Conservation (phyloP, 2,888 invertebrate species). For the Cheilosia grossa region DNA sequence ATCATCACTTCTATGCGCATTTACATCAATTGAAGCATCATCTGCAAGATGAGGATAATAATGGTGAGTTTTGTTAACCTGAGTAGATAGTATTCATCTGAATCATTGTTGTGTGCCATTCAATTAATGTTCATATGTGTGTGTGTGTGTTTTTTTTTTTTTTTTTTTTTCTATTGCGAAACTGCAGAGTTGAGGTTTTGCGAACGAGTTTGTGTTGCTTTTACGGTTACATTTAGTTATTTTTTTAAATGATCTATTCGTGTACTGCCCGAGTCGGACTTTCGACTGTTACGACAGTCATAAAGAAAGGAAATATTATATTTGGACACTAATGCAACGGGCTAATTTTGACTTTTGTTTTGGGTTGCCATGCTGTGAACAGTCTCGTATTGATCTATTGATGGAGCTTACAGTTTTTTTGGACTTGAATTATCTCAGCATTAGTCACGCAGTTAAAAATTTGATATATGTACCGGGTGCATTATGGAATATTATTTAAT, state of each 20-base stretch:
- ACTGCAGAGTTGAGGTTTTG: constrained; percentile 18
- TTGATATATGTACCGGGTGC: neutral
- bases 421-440: neutral
- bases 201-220: neutral
- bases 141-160: neutral
- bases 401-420: neutral
- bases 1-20: constrained; percentile 80
- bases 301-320: neutral
- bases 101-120: constrained; percentile 2
- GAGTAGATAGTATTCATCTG: constrained; percentile 1
- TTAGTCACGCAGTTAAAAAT: neutral
- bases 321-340: neutral
- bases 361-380: neutral
- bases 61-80: constrained; percentile 73
- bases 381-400: neutral
- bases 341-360: neutral
- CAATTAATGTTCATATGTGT: constrained; percentile 1
- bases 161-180: constrained; percentile 12
- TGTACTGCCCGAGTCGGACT: constrained; percentile 12
- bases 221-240: constrained; percentile 70
- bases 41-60: constrained; percentile 78
- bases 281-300: neutral
- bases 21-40: constrained; percentile 79
- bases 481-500: too few species aligned
- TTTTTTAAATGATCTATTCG: constrained; percentile 78